Evolutionary conservation across 2,797 vertebrate species (phyloP), one percentile per base, ranked within the genome.

Genomic region (Pachyuromys duprasi): DNA sequence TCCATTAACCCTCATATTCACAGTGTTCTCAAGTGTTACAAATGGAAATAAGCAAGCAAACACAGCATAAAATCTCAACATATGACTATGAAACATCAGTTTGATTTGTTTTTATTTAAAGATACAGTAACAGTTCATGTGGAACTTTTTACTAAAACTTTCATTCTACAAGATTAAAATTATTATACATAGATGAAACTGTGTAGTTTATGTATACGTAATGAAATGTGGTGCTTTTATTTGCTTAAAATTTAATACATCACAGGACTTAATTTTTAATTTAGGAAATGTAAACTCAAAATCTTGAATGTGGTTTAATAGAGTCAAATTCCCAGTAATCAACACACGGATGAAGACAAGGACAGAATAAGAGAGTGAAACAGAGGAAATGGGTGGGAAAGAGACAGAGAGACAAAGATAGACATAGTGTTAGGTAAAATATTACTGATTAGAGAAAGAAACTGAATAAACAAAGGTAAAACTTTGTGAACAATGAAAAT

Each of bases 261-360:
- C 3, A 22, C 55, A 90, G 91, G 2, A 53, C 90, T 94, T 75
- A 4, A 72, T 4, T 45, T 83, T 82, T 2, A 60, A 36, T 84
- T 91, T 69, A 65, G 45, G 8, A 95, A 95, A 86, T 75, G 36
- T 67, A 92, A 90, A 33, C 24, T 67, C 2, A 92, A 90, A 55
- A 11, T 57, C 55, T 57, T 67, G 26, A 45, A 9, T 9, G 11
- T n/a, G 76, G 12, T 39, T 72, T 72, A 45, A 92, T 49, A 83
- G 14, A 45, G 12, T 26, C n/a, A 95, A 81, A 82, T 69, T 62
- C 2, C 39, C 57, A 74, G 45, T 5, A 55, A 31, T 67, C 28
- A 74, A 78, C 80, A 82, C 2, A 26, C 3, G 70, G 6, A 36
- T 4, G 53, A 7, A 69, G 3, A 81, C 8, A 81, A 5, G 36